These are phyloP conservation scores for Benthosema pterotum DNA, from an alignment of 2,797 vertebrate species.

Conservation along the genomic window DNA sequence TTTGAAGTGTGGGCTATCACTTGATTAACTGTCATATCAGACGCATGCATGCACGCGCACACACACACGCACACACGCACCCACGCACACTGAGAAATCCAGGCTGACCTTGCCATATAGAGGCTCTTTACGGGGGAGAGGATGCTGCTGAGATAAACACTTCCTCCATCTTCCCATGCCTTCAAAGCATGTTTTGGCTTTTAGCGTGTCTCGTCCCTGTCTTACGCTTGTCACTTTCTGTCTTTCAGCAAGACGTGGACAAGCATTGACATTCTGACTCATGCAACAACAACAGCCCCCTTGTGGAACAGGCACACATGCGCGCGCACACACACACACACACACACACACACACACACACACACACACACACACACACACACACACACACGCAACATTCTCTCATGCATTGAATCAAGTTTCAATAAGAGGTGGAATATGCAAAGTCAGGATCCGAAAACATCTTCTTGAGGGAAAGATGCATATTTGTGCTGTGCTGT, in stretches of 20 bases:
- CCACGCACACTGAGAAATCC: neutral
- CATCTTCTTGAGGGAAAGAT: neutral
- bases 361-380: constrained; percentile 14
- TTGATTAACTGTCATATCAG: too few species aligned
- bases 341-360: constrained; percentile 10
- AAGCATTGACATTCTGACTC: neutral
- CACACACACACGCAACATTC: neutral
- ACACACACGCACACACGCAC: neutral
- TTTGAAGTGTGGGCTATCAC: too few species aligned
- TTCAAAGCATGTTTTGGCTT: constrained; percentile 12
- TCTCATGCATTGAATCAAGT: neutral
- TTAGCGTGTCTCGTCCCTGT: constrained; percentile 11
- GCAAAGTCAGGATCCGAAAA: too few species aligned
- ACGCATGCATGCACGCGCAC: too few species aligned
- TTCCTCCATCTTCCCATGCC: neutral
- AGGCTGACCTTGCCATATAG: neutral
- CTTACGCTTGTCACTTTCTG: constrained; percentile 12
- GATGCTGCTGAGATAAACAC: constrained; percentile 1
- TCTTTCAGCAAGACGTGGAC: neutral
- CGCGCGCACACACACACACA: constrained; percentile 18
- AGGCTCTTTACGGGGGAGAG: neutral
- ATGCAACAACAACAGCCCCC: neutral
- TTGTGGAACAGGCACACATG: neutral
- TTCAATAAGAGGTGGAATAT: too few species aligned
- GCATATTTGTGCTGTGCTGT: neutral